A percentile compares a stretch with the other conserved stretches of the same genome.
Evolutionary conservation across 2,888 invertebrate species (phyloP).

Genomic region (Amblyteles armatorius): DNA sequence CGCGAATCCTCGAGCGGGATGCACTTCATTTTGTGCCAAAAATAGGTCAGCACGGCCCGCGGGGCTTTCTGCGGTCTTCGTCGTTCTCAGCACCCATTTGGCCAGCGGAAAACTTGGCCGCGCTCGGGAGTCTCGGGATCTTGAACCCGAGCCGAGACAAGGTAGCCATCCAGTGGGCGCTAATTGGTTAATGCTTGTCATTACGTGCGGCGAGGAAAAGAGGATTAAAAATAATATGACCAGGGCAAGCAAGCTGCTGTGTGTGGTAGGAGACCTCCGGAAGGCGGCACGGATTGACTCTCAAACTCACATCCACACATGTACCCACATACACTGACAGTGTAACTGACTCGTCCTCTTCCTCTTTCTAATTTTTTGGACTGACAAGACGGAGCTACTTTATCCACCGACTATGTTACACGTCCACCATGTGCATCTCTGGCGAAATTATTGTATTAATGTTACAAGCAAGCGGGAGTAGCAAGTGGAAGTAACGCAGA

Average conservation of each 20-base stretch:
- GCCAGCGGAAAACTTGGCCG: constrained; percentile 30
- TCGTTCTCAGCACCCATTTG: constrained; percentile 56
- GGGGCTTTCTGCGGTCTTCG: constrained; percentile 47
- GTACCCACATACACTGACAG: constrained; percentile 7
- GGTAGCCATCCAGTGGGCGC: constrained; percentile 69
- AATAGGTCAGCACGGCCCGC: constrained; percentile 62
- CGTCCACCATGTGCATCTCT: constrained; percentile 39
- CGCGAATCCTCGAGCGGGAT: constrained; percentile 52
- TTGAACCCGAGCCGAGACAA: constrained; percentile 60
- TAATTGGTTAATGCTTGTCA: constrained; percentile 80
- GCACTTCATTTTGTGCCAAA: constrained; percentile 62
- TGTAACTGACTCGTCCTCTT: constrained; percentile 31
- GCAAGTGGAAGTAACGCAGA: constrained; percentile 50
- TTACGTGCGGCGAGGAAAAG: constrained; percentile 72
- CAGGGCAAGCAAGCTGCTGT: constrained; percentile 35
- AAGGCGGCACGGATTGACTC: constrained; percentile 55
- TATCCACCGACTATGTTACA: constrained; percentile 51
- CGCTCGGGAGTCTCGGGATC: constrained; percentile 21
- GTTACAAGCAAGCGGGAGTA: constrained; percentile 23
- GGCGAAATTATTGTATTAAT: constrained; percentile 50
- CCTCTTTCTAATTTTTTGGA: constrained; percentile 41
- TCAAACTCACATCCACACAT: constrained; percentile 31
- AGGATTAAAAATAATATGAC: constrained; percentile 77
- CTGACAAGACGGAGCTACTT: constrained; percentile 45
- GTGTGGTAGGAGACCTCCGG: constrained; percentile 41